Percentiles rank a stretch among this genome's conserved stretches.
phyloP scores from a whole-genome alignment of 2,888 invertebrate species.

The Smittia aterrima region DNA sequence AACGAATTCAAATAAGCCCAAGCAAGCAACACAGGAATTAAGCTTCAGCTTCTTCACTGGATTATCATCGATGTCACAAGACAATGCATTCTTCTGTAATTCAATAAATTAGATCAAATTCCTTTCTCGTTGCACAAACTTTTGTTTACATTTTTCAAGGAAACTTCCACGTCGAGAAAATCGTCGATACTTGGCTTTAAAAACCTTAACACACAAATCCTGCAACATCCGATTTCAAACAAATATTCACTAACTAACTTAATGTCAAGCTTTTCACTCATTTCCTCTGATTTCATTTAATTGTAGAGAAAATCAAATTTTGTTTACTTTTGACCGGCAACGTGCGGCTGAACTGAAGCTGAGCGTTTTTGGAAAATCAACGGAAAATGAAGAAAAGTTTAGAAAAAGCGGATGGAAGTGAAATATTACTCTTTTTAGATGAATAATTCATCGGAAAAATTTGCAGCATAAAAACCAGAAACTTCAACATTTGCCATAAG shows the following conservation, averaged over 20 bases:
- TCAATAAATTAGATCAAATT: neutral
- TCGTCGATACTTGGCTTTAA: neutral
- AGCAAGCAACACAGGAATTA: slow-evolving; percentile 65
- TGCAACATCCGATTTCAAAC: neutral
- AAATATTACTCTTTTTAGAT: neutral
- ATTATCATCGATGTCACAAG: neutral
- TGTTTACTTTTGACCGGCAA: neutral
- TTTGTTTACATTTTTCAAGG: neutral
- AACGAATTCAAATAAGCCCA: slow-evolving; percentile 67
- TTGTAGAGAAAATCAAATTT: neutral
- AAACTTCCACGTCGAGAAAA: neutral
- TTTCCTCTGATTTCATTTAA: neutral
- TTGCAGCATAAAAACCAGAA: neutral
- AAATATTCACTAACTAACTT: neutral
- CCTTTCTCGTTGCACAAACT: neutral
- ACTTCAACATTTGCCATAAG: neutral
- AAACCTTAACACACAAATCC: neutral
- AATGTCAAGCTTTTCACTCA: neutral
- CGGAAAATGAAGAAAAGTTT: no score
- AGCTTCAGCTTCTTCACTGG: slow-evolving; percentile 55
- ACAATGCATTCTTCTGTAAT: neutral
- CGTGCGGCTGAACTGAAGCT: neutral
- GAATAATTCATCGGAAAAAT: neutral
- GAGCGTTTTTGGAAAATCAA: neutral
- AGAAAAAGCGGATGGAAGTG: neutral